phyloP scores from a whole-genome alignment of 2,113 vertebrate species.

The Cyrtonyx montezumae region DNA sequence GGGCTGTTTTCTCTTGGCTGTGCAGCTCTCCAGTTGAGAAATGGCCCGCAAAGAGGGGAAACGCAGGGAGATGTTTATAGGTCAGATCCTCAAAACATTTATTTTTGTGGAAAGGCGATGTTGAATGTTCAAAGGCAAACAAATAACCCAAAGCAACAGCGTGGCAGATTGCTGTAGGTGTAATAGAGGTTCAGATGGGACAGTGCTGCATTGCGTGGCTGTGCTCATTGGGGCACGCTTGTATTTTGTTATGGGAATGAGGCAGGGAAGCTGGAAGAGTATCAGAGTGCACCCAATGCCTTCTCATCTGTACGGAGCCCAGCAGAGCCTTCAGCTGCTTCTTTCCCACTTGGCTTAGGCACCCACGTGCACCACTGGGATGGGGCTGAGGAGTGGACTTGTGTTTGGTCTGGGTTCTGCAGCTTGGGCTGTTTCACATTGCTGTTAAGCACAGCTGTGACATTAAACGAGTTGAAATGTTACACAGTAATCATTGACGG shows the following conservation, averaged over 20 bases:
- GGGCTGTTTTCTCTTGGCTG: background rate
- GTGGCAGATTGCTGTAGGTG: background rate
- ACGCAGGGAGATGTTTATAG: background rate
- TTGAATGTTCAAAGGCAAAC: background rate
- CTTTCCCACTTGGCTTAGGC: background rate
- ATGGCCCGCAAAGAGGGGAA: background rate
- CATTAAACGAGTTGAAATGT: conserved; percentile 12
- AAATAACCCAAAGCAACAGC: background rate
- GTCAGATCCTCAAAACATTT: background rate
- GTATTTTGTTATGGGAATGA: background rate
- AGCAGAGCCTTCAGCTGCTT: background rate
- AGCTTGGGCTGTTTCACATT: background rate
- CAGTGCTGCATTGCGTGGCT: accelerated
- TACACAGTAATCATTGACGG: conserved; percentile 17
- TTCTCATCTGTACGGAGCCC: background rate
- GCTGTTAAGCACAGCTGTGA: background rate
- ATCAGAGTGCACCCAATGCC: background rate
- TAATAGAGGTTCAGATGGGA: background rate
- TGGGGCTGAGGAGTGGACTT: background rate
- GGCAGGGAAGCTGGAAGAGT: background rate
- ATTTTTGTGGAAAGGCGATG: background rate
- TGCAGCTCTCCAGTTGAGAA: background rate
- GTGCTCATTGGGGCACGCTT: accelerated
- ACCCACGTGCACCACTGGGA: background rate
- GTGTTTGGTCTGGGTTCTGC: background rate